Percentiles rank a stretch among this genome's conserved stretches.
These are phyloP conservation scores for Hipposideros armiger DNA, from an alignment of 2,113 vertebrate genomes.

Conservation along the genomic window DNA sequence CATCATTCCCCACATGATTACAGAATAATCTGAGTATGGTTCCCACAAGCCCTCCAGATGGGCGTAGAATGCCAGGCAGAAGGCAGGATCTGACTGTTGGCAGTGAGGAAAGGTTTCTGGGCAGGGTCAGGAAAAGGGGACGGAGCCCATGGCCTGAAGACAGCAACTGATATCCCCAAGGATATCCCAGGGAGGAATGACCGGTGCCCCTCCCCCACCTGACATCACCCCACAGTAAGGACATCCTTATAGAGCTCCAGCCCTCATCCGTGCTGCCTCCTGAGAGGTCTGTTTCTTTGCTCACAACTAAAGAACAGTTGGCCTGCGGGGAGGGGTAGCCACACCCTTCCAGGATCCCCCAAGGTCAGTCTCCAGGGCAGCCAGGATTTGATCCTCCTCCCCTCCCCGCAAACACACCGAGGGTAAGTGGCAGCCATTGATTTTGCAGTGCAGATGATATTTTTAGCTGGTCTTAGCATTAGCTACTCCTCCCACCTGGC, in stretches of 20 bases:
- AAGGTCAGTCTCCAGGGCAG: slow-evolving; percentile 71
- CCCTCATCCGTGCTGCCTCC: background rate
- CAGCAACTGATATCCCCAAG: background rate
- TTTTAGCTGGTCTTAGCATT: slow-evolving; percentile 82
- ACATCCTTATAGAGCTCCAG: background rate
- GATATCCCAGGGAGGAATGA: background rate
- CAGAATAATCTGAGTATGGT: background rate
- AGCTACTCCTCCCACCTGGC: slow-evolving; percentile 53
- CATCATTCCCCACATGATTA: background rate
- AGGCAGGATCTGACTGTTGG: background rate
- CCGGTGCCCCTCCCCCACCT: background rate
- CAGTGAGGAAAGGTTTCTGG: background rate
- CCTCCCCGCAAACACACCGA: slow-evolving; percentile 12
- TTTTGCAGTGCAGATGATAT: slow-evolving; percentile 81
- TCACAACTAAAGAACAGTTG: background rate
- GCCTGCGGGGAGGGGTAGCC: background rate
- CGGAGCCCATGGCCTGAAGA: background rate
- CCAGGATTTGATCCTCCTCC: slow-evolving; percentile 64
- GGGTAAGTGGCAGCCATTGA: slow-evolving; percentile 77
- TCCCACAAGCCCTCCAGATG: background rate
- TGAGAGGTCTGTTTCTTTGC: background rate
- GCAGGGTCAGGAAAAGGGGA: background rate
- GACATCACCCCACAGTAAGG: background rate
- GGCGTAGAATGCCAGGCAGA: background rate
- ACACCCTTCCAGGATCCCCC: slow-evolving; percentile 68